Evolutionary conservation across 2,113 vertebrate species (phyloP), one percentile per base, ranked within the genome.

Genomic region (Corapipo altera): DNA sequence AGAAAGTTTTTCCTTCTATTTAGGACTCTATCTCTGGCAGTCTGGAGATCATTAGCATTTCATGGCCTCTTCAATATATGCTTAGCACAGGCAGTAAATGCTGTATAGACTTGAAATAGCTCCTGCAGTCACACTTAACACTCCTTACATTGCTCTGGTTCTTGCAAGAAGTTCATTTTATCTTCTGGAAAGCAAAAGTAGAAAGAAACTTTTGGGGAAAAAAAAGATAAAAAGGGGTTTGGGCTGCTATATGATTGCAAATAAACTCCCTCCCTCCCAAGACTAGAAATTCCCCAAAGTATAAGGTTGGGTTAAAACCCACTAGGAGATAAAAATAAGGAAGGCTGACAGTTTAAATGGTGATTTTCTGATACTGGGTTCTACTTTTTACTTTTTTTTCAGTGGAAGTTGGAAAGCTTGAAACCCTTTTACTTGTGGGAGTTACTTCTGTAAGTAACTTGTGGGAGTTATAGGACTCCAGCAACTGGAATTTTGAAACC

Each of bases 1-100:
- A 85, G 48, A 15, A 12, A 52, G 69, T 93, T 95, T 93, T 95
- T n/a, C 88, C 59, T 88, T 96, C 90, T 85, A 5, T 85, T 69
- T 83, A 77, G 80, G 79, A 59, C 35, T 15, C 43, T 54, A 74
- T 83, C 88, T 86, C 37, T 17, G 61, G 52, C 82, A 95, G 85
- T 32, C 82, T 96, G 94, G 79, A 93, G 94, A 75, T 82, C 55
- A 32, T 91, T 93, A 94, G 72, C 88, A 80, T 96, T 96, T 96
- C 90, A 66, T 11, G 5, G 71, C n/a, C 90, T 91, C 93, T 64
- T 64, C 75, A 16, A 20, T 70, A 8, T 51, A 44, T 66, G 79
- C 87, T 93, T 81, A 79, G 58, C 77, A 20, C 75, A 55, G 7
- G 26, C 76, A 75, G 72, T 62, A 39, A 85, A 49, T n/a, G 89